Evolutionary conservation across 2,797 vertebrate species (phyloP).

Genomic region (Darevskia nairensis): DNA sequence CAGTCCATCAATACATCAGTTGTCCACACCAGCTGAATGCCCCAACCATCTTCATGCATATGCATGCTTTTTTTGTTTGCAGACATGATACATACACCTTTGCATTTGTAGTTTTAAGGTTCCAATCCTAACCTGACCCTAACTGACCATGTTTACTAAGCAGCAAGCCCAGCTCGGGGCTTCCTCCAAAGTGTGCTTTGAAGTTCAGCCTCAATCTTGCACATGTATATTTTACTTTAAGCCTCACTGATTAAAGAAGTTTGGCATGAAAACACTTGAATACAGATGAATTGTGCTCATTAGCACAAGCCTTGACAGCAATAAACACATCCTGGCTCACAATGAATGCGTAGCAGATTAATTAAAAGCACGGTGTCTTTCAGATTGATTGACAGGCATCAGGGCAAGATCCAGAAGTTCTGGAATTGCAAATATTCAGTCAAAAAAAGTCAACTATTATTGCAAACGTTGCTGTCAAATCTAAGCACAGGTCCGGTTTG

Average conservation of each 20-base stretch:
- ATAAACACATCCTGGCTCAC: not conserved
- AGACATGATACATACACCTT: not conserved
- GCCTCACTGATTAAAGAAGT: too few relatives aligned
- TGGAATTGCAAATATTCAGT: not conserved
- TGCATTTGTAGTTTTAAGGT: not conserved
- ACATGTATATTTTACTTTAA: not conserved
- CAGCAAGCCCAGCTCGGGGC: not conserved
- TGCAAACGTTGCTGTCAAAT: not conserved
- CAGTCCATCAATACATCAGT: not conserved
- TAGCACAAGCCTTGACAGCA: not conserved
- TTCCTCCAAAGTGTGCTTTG: too few relatives aligned
- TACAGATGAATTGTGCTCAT: too few relatives aligned
- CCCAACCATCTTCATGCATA: not conserved
- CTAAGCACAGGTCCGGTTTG: not conserved
- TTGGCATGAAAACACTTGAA: not conserved
- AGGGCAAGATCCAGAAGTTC: not conserved
- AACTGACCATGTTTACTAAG: not conserved
- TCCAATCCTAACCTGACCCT: not conserved
- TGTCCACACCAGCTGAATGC: not conserved
- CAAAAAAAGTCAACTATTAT: not conserved
- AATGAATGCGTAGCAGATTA: not conserved
- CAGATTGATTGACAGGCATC: not conserved
- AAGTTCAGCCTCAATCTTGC: not conserved
- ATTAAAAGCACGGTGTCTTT: not conserved
- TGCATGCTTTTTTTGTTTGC: not conserved